These are phyloP conservation scores for Hanleya hanleyi DNA, from an alignment of 2,888 invertebrate genomes.

Conservation along the genomic window DNA sequence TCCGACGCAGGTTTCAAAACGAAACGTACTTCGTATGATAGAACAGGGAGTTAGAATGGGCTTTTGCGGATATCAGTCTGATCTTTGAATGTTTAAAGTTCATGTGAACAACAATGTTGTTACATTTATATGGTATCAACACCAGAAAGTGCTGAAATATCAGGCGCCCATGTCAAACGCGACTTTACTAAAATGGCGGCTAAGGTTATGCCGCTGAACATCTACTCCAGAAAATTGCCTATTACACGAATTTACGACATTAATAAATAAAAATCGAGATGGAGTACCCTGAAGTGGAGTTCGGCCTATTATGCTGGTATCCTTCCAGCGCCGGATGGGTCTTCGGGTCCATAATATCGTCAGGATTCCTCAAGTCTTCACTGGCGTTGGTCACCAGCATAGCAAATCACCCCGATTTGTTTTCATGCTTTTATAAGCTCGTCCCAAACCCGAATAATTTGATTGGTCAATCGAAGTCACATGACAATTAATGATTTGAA, in stretches of 20 bases:
- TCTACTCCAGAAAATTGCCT: neutral
- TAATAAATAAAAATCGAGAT: slow-evolving; percentile 64
- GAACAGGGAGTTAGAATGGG: neutral
- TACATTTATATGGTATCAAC: neutral
- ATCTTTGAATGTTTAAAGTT: neutral
- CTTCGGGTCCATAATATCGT: slow-evolving; percentile 75
- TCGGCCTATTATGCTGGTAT: slow-evolving; percentile 74
- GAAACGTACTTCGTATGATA: neutral
- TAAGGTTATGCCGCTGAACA: neutral
- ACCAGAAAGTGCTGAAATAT: neutral
- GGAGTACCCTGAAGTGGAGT: slow-evolving; percentile 75
- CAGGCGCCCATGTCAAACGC: neutral
- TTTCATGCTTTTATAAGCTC: slow-evolving; percentile 55
- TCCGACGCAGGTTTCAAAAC: neutral
- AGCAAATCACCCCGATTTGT: slow-evolving; percentile 48
- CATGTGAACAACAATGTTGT: neutral
- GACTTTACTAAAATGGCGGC: slow-evolving; percentile 6
- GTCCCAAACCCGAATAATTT: slow-evolving; percentile 56
- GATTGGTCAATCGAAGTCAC: slow-evolving; percentile 69
- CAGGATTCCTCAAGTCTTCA: slow-evolving; percentile 62
- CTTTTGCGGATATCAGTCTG: neutral
- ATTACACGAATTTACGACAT: neutral
- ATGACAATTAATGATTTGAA: slow-evolving; percentile 41
- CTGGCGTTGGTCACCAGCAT: slow-evolving; percentile 62
- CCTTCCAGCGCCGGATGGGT: slow-evolving; percentile 75